Evolutionary conservation across 1,140 invertebrate genomes (phyloP), one percentile per base, ranked within the genome.

Genomic region (Drosophila seguyi): DNA sequence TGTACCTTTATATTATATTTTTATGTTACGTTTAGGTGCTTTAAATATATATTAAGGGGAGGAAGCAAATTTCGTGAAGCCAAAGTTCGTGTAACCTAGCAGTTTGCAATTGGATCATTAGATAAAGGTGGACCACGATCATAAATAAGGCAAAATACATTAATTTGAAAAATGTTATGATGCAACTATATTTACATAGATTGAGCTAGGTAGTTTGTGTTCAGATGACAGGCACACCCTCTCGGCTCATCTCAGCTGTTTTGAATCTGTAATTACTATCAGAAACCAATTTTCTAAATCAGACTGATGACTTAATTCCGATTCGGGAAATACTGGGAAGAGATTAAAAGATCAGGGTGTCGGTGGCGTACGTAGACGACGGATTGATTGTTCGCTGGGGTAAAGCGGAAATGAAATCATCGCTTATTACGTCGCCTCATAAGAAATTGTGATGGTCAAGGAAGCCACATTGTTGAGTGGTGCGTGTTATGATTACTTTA

Each of bases 401-500:
- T 72, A 48, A 59, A 27, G 36, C 67, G 66, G 52, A 72, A 72
- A 72, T 48, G 69, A 73, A 72, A 71, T 73, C 69, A 73, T 73
- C 69, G 53, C 67, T 22, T 36, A 50, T 59, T 72, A 72, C 53
- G 66, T 38, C 27, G 36, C 25, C 44, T 36, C 52, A 38, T 25
- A 38, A 11, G 52, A 50, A 57, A 50, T 72, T 73, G 44, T 59
- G 69, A 72, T 59, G 69, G 68, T 72, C 65, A 71, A 72, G 66
- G 65, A 69, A 58, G 27, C 20, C 7, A 16, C 50, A 25, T 25
- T 38, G 63, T 34, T 50, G 31, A 22, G 18, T 29, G 45, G 38
- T 62, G 62, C 68, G 66, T 80, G 74, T 68, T 79, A 81, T 50
- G 81, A 83, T 82, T 85, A 84, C 73, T 84, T 84, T 84, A 84